A percentile compares a stretch with the other conserved stretches of the same genome.
These are phyloP conservation scores for Menidia beryllina DNA, from an alignment of 2,113 vertebrate genomes.

Conservation along the genomic window DNA sequence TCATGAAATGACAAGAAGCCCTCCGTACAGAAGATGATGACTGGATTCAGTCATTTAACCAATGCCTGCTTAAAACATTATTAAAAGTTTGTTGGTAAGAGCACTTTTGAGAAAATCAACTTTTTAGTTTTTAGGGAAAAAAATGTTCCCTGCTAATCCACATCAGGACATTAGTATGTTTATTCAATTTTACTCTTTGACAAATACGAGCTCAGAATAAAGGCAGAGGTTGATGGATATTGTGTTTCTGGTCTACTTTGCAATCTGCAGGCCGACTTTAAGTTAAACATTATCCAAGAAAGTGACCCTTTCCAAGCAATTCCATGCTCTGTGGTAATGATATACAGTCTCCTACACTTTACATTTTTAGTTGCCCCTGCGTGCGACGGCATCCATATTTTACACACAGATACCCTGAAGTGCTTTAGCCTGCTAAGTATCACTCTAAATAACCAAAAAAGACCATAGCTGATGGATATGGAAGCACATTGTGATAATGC, in stretches of 20 bases:
- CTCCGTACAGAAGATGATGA: not conserved
- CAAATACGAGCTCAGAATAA: not conserved
- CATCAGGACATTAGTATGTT: not conserved
- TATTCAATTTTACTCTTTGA: not conserved
- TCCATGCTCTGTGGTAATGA: not conserved
- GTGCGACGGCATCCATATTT: slow-evolving; percentile 15
- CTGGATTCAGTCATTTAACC: not conserved
- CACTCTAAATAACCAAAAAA: slow-evolving; percentile 13
- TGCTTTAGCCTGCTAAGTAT: slow-evolving; percentile 13
- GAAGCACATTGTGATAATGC: slow-evolving; percentile 50
- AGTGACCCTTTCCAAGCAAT: not conserved
- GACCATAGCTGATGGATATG: slow-evolving; percentile 32
- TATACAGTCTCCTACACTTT: not conserved
- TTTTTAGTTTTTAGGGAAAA: not conserved
- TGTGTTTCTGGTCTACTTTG: not conserved
- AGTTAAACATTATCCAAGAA: not conserved
- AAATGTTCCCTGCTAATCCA: not conserved
- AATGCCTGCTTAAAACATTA: not conserved
- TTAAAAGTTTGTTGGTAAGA: not conserved
- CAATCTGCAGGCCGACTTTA: slow-evolving; percentile 1
- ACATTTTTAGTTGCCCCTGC: slow-evolving; percentile 5
- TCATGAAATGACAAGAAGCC: slow-evolving; percentile 1
- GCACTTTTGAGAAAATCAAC: not conserved
- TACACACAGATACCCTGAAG: slow-evolving; percentile 15
- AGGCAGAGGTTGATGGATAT: not conserved